Evolutionary conservation across 1,140 invertebrate genomes (phyloP).

Genomic region (Cyclina sinensis): DNA sequence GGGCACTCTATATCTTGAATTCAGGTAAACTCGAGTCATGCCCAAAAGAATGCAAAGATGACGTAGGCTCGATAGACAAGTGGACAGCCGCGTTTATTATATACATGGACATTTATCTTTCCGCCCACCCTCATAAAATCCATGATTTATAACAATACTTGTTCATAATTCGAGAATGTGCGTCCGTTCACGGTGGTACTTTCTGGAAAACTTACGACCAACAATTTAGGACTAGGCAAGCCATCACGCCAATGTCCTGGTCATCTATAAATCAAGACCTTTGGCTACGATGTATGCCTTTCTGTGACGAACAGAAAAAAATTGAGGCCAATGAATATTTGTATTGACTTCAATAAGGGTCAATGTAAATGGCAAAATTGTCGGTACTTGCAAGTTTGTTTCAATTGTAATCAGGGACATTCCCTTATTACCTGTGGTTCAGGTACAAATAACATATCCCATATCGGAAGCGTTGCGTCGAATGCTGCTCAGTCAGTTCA

Average conservation of each 20-base stretch:
- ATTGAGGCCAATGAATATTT: not conserved
- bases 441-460: too few species aligned
- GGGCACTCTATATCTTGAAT: not conserved
- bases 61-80: conserved; percentile 48
- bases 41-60: conserved; percentile 33
- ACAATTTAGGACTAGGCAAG: conserved; percentile 30
- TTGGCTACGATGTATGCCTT: conserved; percentile 3
- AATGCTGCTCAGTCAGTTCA: not conserved
- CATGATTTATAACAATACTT: conserved; percentile 30
- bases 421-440: not conserved
- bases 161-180: conserved; percentile 26
- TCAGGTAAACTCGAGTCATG: conserved; percentile 29
- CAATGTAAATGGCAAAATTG: conserved; percentile 9
- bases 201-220: conserved; percentile 23
- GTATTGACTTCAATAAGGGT: conserved; percentile 32
- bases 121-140: not conserved
- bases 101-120: conserved; percentile 52
- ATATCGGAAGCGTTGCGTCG: not conserved
- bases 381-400: not conserved
- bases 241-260: not conserved
- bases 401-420: not conserved
- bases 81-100: conserved; percentile 65
- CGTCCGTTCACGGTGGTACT: not conserved
- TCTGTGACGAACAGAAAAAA: not conserved
- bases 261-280: not conserved